Evolutionary conservation across 2,888 invertebrate species (phyloP).

Genomic region (Plutella xylostella): DNA sequence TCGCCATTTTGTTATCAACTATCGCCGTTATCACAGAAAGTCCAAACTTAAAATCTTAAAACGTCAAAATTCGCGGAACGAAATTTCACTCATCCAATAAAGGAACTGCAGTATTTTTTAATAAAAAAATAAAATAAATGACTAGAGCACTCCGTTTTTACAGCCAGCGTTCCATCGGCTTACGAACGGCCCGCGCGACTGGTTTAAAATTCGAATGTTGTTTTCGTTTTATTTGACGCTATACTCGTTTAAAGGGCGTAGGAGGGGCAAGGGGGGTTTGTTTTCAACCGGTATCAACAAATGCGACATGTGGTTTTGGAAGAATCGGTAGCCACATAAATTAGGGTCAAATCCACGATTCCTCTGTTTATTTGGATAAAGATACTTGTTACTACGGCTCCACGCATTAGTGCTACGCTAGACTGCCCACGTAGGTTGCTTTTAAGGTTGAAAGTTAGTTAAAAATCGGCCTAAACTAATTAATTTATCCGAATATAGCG

Average conservation of each 20-base stretch:
- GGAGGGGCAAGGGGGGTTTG: conserved; percentile 28
- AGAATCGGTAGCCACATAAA: background rate
- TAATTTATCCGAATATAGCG: background rate
- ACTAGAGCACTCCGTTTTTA: background rate
- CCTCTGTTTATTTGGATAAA: background rate
- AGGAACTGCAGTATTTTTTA: background rate
- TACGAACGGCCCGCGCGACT: conserved; percentile 24
- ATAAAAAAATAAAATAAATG: background rate
- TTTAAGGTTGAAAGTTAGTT: background rate
- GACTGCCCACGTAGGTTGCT: conserved; percentile 33
- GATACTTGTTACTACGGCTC: background rate
- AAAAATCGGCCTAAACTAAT: background rate
- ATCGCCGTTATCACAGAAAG: too few species aligned
- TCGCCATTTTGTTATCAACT: conserved; percentile 44
- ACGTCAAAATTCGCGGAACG: conserved; percentile 8
- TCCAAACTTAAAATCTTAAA: conserved; percentile 7
- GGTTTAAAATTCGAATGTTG: conserved; percentile 35
- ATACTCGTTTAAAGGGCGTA: conserved; percentile 17
- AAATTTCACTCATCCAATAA: conserved; percentile 10
- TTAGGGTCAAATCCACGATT: background rate
- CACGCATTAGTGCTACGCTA: conserved; percentile 23
- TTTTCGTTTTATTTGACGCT: conserved; percentile 41
- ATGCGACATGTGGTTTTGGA: background rate
- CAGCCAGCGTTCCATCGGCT: background rate
- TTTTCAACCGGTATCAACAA: conserved; percentile 26